Base-by-base conservation (phyloP, 2,113 vertebrate genomes). In the Cheirogaleus medius region DNA sequence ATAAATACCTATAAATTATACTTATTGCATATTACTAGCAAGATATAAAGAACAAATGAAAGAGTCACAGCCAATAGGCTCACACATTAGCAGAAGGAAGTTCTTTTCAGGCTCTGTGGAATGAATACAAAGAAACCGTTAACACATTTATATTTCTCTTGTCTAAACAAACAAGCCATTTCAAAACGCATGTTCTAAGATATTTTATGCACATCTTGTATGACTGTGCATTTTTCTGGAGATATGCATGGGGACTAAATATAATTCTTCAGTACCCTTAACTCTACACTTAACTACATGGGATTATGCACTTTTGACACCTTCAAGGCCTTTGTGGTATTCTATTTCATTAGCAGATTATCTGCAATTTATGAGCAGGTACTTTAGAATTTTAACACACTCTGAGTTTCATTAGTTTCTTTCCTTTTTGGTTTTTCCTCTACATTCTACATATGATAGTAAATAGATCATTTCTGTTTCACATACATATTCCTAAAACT, bases 1-100 rank as follows among this genome's bases (percentile, higher is more conserved):
- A 86, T 97, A 97, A 98, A 94, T 97, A 85, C 94, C 80, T 52
- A 82, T 96, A 97, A 95, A 98, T 98, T 97, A 97, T 49, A 92
- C 83, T 95, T 73, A 66, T 87, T 56, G n/a, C 94, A 91, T 93
- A 94, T 8, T 92, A 71, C 89, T 87, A 88, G 56, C n/a, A 95
- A 97, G 85, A 97, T 87, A 58, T 25, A 94, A 74, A 85, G 3
- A 58, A 73, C 0, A 32, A 84, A 92, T 83, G 52, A 97, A 85
- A 96, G 54, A 47, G 37, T 89, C 37, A 93, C 10, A 63, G 68
- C 6, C 84, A 37, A 87, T 49, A 97, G 94, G 20, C 58, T 52
- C 58, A 82, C 44, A 0, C 18, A 27, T 89, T 56, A 90, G 52
- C 37, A 86, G 6, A 66, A 94, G 64, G 14, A 96, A 90, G n/a